Base-by-base conservation (phyloP, 2,113 vertebrate species). In the Anoplopoma fimbria region DNA sequence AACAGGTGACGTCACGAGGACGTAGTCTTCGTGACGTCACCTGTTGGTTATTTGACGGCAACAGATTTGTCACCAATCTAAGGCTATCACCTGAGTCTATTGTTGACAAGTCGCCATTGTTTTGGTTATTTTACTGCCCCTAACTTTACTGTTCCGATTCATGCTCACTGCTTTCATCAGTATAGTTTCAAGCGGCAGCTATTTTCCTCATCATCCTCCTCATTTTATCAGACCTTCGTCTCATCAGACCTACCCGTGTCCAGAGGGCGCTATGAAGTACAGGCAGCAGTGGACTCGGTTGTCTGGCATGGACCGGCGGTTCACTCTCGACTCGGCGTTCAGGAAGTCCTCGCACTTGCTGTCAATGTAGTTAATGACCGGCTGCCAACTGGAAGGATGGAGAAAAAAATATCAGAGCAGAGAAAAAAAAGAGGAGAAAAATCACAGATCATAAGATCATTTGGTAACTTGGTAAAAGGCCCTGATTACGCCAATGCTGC, bases 211-310 rank as follows among this genome's bases (percentile, higher is more conserved):
- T n/a, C n/a, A n/a, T 17, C 69, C 38, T 5, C 4, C 3, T 57
- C 10, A 27, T 53, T 23, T 34, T 33, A 25, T 67, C 1, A 45
- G 29, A 63, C 2, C 17, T 4, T 70, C 4, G 17, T 12, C 25
- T 61, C 14, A 10, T 25, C 89, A 88, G 49, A 93, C 94, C 15
- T 81, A 96, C 93, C 95, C 92, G 15, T 96, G 93, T 85, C 94
- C 94, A 77, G 94, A 96, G 47, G 94, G 94, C 4, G 94, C 93
- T 8, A 95, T 95, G 83, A 95, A 95, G 58, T 96, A 95, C 9
- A 96, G 92, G 77, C 95, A 95, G 89, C 93, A 94, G 88, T 96
- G 96, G 38, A 96, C 95, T 61, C 96, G 77, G 88, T 94, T 95
- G 79, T 96, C 95, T 1, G 95, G 94, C 94, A 95, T 94, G 67